These are phyloP conservation scores for Periparus ater DNA, from an alignment of 2,797 vertebrate species.

Conservation along the genomic window DNA sequence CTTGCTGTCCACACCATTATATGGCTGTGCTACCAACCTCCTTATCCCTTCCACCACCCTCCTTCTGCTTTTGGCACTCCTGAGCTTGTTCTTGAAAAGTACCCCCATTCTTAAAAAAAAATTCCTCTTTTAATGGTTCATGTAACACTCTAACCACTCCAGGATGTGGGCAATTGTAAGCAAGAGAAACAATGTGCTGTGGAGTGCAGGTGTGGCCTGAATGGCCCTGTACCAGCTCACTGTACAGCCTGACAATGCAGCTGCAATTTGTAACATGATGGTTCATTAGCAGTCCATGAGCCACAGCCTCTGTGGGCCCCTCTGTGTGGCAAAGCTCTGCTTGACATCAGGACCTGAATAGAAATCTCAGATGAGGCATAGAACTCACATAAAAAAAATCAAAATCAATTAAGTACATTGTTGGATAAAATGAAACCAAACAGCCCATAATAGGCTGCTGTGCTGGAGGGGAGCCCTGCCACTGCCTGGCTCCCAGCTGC, in stretches of 20 bases:
- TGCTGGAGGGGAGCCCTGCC: neutral
- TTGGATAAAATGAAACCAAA: neutral
- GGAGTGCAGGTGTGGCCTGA: neutral
- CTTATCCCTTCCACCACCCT: neutral
- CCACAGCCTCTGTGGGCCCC: neutral
- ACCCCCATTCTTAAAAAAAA: neutral
- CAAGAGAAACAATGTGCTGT: neutral
- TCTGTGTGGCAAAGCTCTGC: neutral
- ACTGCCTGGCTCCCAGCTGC: neutral
- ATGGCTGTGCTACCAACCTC: neutral
- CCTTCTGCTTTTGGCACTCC: neutral
- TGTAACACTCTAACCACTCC: neutral
- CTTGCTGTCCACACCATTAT: neutral
- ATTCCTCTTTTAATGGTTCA: neutral
- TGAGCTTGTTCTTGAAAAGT: neutral
- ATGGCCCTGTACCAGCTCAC: neutral
- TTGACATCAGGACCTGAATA: neutral
- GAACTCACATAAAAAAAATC: neutral
- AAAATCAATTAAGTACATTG: neutral
- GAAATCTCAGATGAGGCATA: neutral
- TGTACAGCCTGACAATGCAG: neutral
- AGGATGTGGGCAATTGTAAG: neutral
- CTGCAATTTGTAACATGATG: neutral
- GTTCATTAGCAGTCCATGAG: neutral
- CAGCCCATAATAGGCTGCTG: neutral